Conservation (phyloP, 2,888 invertebrate species). For the Sphaerophoria taeniata region DNA sequence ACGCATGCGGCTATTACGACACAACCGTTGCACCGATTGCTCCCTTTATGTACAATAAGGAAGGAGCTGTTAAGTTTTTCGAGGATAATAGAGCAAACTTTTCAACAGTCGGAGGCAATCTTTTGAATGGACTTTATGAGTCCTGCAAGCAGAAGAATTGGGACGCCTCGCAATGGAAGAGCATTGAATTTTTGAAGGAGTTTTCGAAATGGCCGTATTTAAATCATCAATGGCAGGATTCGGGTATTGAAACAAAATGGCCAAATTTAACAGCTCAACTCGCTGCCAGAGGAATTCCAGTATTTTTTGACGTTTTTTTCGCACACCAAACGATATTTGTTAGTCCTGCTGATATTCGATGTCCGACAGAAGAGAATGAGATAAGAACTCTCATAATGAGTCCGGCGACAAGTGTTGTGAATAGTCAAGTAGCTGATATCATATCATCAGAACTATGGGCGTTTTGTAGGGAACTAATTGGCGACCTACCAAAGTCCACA, state of each 20-base stretch:
- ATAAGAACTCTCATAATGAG: constrained; percentile 75
- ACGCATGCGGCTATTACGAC: constrained; percentile 78
- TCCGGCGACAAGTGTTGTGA: constrained; percentile 73
- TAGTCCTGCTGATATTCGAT: constrained; percentile 76
- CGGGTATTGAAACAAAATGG: constrained; percentile 77
- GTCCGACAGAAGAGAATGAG: constrained; percentile 75
- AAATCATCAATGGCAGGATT: constrained; percentile 78
- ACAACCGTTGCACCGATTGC: constrained; percentile 75
- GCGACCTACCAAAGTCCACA: constrained; percentile 46
- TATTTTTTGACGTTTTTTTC: constrained; percentile 79
- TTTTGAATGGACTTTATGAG: constrained; percentile 77
- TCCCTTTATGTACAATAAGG: constrained; percentile 79
- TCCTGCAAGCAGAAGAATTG: constrained; percentile 75
- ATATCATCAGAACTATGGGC: constrained; percentile 78
- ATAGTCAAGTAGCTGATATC: constrained; percentile 77
- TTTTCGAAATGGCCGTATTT: constrained; percentile 78
- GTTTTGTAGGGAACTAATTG: constrained; percentile 77
- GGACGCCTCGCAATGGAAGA: constrained; percentile 74
- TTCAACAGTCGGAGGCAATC: constrained; percentile 76
- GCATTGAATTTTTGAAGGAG: constrained; percentile 76
- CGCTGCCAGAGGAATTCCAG: constrained; percentile 78
- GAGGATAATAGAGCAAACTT: constrained; percentile 76
- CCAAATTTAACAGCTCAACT: constrained; percentile 78
- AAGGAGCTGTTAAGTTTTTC: constrained; percentile 79
- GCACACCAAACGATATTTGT: constrained; percentile 79